Evolutionary conservation across 2,888 invertebrate genomes (phyloP), one percentile per base, ranked within the genome.

Genomic region (Ferdinandea cuprea): DNA sequence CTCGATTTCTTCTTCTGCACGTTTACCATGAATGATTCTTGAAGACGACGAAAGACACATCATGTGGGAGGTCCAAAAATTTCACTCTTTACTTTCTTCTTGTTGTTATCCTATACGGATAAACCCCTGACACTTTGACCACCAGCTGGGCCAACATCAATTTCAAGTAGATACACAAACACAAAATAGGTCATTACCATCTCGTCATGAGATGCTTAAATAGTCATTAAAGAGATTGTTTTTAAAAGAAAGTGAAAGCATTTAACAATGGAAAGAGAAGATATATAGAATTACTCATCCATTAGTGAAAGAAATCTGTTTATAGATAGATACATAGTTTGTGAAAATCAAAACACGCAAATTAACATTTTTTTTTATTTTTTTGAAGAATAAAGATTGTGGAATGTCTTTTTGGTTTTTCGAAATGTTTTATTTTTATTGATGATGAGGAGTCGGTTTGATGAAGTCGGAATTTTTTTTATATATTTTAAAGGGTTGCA

Each of bases 151-250:
- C 25, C 25, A 25, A 40, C 28, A 69, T 44, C n/a, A 21, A 17
- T 44, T 63, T 17, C 13, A 40, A 66, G 59, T 46, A 32, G 44
- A 63, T 35, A 25, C 48, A 68, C 50, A 72, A 66, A 32, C 48
- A 25, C 28, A 44, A 78, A 44, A 56, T 66, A 54, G 78, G 78
- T 83, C 78, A 83, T 83, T 83, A 78, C 40, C 83, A 77, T 25
- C 58, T 8, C 30, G 17, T n/a, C 37, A 48, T 28, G 25, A 54
- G 71, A 72, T 59, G 63, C 37, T 77, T 61, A 61, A 56, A 50
- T 19, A 56, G 21, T 61, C 65, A 68, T 56, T 46, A 54, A 42
- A 44, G 40, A 32, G 46, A 61, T 72, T 66, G 32, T 66, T 48
- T 61, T 50, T 8, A 72, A n/a, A n/a, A 50, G 73, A 78, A 73